These are phyloP conservation scores for Nematopogon swammerdamellus DNA, from an alignment of 2,888 invertebrate genomes.

Conservation along the genomic window DNA sequence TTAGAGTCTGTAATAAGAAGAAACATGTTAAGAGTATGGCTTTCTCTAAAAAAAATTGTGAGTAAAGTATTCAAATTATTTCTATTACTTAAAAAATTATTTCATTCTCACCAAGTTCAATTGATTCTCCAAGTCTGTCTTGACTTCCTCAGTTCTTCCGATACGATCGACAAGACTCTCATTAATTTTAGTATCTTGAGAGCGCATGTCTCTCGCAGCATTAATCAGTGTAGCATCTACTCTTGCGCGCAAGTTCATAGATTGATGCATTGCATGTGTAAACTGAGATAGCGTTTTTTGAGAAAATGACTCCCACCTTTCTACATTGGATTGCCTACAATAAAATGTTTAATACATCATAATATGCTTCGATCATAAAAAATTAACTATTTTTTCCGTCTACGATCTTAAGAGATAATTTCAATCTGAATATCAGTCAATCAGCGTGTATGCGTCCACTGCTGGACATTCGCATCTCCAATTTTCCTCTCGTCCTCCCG, in stretches of 20 bases:
- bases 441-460: too few species aligned
- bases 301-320: constrained; percentile 80
- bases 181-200: constrained; percentile 79
- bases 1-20: constrained; percentile 16
- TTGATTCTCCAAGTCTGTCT: constrained; percentile 67
- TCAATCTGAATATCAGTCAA: too few species aligned
- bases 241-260: constrained; percentile 65
- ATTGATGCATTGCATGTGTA: constrained; percentile 69
- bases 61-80: too few species aligned
- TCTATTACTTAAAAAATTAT: too few species aligned
- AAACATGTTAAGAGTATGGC: too few species aligned
- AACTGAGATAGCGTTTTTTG: constrained; percentile 70
- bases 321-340: constrained; percentile 72
- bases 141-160: constrained; percentile 71
- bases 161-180: constrained; percentile 68
- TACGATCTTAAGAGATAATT: too few species aligned
- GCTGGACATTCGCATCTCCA: too few species aligned
- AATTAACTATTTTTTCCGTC: too few species aligned
- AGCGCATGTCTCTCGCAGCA: constrained; percentile 73
- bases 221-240: constrained; percentile 71
- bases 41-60: too few species aligned
- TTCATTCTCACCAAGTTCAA: constrained; percentile 47
- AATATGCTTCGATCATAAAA: too few species aligned
- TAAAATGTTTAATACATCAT: not conserved
- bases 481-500: too few species aligned